phyloP scores from a whole-genome alignment of 1,140 invertebrate species.

The Drosophila simulans region DNA sequence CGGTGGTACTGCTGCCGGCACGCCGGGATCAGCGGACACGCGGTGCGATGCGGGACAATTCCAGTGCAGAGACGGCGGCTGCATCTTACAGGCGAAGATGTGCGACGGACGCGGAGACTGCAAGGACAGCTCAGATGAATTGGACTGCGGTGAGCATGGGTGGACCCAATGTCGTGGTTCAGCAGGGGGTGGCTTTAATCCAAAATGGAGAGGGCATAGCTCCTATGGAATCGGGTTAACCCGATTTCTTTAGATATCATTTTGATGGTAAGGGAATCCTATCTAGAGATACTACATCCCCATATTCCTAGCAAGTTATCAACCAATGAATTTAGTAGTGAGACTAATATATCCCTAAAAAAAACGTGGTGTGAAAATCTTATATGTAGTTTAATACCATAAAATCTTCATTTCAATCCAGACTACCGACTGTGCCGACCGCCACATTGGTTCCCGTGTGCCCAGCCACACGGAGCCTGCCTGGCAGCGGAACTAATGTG shows the following conservation, averaged over 20 bases:
- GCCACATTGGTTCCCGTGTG: conserved; percentile 80
- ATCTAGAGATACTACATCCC: no score
- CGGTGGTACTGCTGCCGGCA: conserved; percentile 61
- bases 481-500: conserved; percentile 84
- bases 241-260: no score
- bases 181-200: no score
- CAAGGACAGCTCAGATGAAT: conserved; percentile 88
- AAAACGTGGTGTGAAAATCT: no score
- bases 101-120: conserved; percentile 89
- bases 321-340: no score
- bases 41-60: conserved; percentile 73
- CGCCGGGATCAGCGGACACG: conserved; percentile 68
- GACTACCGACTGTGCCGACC: conserved; percentile 73
- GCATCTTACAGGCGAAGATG: conserved; percentile 87
- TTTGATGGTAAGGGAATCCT: no score
- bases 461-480: conserved; percentile 78
- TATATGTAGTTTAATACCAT: background rate
- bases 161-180: no score
- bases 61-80: conserved; percentile 87
- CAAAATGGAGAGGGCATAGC: no score
- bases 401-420: conserved; percentile 2
- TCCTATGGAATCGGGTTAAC: background rate
- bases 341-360: no score
- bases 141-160: conserved; percentile 86
- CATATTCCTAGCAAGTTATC: no score